Evolutionary conservation across 2,113 vertebrate species (phyloP).

Genomic region (Rhinichthys klamathensis): DNA sequence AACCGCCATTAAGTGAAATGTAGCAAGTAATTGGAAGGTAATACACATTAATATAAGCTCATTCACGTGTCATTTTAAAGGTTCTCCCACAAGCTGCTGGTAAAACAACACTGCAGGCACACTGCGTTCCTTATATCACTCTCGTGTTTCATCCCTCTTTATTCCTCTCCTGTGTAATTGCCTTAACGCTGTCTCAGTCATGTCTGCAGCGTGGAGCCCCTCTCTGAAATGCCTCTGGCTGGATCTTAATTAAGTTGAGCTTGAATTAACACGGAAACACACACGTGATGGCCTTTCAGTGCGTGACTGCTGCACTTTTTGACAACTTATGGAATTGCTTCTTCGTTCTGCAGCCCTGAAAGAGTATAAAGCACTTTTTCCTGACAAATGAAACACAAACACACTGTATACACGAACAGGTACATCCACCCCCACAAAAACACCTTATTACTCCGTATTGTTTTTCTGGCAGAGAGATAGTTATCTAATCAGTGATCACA

Average conservation of each 20-base stretch:
- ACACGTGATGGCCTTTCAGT: constrained; percentile 34
- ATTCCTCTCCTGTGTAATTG: constrained; percentile 40
- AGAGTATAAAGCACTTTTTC: neutral
- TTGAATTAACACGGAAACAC: constrained; percentile 52
- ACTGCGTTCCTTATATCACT: neutral
- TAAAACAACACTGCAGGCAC: constrained; percentile 23
- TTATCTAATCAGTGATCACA: constrained; percentile 23
- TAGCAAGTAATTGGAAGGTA: neutral
- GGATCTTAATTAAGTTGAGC: constrained; percentile 53
- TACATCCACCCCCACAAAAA: neutral
- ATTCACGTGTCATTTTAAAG: constrained; percentile 37
- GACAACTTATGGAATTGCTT: constrained; percentile 32
- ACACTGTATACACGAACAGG: neutral
- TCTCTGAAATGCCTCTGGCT: constrained; percentile 45
- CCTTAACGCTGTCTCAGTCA: constrained; percentile 48
- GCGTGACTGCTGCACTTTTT: constrained; percentile 31
- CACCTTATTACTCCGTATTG: constrained; percentile 16
- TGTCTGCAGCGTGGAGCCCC: constrained; percentile 42
- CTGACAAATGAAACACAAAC: neutral
- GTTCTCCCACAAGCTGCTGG: neutral
- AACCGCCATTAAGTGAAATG: neutral
- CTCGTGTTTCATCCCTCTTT: constrained; percentile 10
- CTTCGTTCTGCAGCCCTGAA: constrained; percentile 2
- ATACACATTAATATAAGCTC: neutral
- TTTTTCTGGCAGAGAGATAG: constrained; percentile 11